These are phyloP conservation scores for Macropus fuliginosus DNA, from an alignment of 2,797 vertebrate species.

Conservation along the genomic window DNA sequence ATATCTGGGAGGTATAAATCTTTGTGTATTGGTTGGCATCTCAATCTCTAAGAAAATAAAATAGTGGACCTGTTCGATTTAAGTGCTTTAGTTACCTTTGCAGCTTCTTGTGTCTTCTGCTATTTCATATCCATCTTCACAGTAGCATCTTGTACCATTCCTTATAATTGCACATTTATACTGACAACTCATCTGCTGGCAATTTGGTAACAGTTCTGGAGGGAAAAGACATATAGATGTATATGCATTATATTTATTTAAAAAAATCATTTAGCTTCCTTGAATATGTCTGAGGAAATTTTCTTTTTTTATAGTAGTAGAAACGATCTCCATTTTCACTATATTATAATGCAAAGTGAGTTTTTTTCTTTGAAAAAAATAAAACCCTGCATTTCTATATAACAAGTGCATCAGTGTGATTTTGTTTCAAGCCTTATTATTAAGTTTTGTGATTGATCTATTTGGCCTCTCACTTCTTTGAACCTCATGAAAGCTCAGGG, in stretches of 20 bases:
- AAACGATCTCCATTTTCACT: background rate
- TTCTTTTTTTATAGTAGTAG: background rate
- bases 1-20: background rate
- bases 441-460: slow-evolving; percentile 44
- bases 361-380: background rate
- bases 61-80: background rate
- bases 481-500: slow-evolving; percentile 41
- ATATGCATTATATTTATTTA: background rate
- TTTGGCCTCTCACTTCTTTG: slow-evolving; percentile 26
- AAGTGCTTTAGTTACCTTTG: slow-evolving; percentile 87
- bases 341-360: background rate
- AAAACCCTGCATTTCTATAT: background rate
- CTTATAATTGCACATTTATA: slow-evolving; percentile 94
- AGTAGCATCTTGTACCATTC: slow-evolving; percentile 95
- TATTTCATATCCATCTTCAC: slow-evolving; percentile 93
- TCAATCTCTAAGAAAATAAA: background rate
- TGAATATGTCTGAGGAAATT: slow-evolving; percentile 1
- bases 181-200: slow-evolving; percentile 93
- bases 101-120: slow-evolving; percentile 92
- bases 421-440: slow-evolving; percentile 34
- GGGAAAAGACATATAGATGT: background rate
- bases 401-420: slow-evolving; percentile 52
- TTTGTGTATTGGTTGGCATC: slow-evolving; percentile 5
- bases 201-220: slow-evolving; percentile 93
- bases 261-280: slow-evolving; percentile 2